Percentiles rank a stretch among this genome's conserved stretches.
phyloP scores from a whole-genome alignment of 2,113 vertebrate species.

The Labeo rohita region DNA sequence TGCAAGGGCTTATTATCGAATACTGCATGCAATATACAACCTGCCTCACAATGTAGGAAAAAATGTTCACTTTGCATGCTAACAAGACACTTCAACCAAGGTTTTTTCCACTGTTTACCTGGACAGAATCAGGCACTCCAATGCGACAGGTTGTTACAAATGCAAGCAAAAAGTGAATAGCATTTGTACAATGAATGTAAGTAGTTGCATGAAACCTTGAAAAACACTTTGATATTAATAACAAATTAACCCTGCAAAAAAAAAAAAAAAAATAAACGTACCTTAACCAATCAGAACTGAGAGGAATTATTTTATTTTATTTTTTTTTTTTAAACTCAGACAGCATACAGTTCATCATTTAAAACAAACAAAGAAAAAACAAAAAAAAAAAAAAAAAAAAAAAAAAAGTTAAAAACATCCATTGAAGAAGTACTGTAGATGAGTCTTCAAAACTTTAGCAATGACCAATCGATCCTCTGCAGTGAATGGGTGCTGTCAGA shows the following conservation, averaged over 20 bases:
- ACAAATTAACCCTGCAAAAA: neutral
- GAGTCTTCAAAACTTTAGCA: no score
- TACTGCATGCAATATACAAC: neutral
- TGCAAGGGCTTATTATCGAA: neutral
- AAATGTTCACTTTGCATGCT: constrained; percentile 22
- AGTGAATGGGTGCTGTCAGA: no score
- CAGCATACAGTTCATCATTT: no score
- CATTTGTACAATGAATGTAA: neutral
- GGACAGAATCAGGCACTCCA: neutral
- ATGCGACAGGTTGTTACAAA: neutral
- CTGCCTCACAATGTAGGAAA: neutral
- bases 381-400: no score
- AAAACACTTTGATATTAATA: neutral
- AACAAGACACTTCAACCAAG: constrained; percentile 33
- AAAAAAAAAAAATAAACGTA: no score
- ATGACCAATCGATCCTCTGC: no score
- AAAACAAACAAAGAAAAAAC: no score
- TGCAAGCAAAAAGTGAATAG: neutral
- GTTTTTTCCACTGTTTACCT: constrained; percentile 1
- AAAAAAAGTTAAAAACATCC: no score
- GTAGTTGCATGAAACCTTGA: neutral
- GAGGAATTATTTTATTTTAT: no score
- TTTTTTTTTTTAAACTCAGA: no score
- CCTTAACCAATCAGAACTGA: no score
- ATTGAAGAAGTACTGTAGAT: no score